Conservation (phyloP, 1,140 invertebrate species). For the Drosophila triauraria region DNA sequence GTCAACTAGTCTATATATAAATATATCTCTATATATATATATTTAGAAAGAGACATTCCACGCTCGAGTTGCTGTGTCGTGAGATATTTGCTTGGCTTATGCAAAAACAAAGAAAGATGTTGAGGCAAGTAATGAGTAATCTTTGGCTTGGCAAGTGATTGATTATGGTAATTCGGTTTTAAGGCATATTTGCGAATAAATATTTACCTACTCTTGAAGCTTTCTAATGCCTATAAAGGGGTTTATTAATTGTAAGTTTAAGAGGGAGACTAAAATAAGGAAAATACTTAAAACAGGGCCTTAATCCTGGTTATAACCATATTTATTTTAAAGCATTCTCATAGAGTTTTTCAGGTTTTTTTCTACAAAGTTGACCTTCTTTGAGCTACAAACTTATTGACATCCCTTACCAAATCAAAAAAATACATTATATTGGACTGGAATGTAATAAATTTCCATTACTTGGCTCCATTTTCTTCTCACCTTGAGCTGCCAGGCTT, state of each 20-base stretch:
- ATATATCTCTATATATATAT: background rate
- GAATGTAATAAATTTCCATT: constrained; percentile 52
- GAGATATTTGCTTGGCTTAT: constrained; percentile 30
- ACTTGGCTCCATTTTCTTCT: constrained; percentile 22
- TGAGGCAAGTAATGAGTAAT: constrained; percentile 26
- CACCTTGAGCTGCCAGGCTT: constrained; percentile 55
- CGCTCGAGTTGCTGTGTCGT: constrained; percentile 22
- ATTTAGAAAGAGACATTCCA: constrained; percentile 26
- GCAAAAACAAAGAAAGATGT: constrained; percentile 21
- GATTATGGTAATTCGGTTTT: constrained; percentile 35
- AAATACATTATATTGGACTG: background rate
- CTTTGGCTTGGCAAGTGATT: constrained; percentile 22
- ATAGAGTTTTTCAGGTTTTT: background rate
- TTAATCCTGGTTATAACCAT: too few relatives aligned
- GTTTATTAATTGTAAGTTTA: too few relatives aligned
- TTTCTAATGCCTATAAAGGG: constrained; percentile 7
- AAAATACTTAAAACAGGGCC: background rate
- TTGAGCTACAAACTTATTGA: constrained; percentile 9
- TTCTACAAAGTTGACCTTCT: constrained; percentile 13
- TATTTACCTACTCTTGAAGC: background rate
- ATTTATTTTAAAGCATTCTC: too few relatives aligned
- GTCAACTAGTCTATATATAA: too few relatives aligned
- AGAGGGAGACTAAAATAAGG: background rate
- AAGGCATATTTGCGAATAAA: constrained; percentile 13
- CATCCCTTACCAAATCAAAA: constrained; percentile 24